These are phyloP conservation scores for Gallinago undulata DNA, from an alignment of 2,113 vertebrate genomes.

Conservation along the genomic window DNA sequence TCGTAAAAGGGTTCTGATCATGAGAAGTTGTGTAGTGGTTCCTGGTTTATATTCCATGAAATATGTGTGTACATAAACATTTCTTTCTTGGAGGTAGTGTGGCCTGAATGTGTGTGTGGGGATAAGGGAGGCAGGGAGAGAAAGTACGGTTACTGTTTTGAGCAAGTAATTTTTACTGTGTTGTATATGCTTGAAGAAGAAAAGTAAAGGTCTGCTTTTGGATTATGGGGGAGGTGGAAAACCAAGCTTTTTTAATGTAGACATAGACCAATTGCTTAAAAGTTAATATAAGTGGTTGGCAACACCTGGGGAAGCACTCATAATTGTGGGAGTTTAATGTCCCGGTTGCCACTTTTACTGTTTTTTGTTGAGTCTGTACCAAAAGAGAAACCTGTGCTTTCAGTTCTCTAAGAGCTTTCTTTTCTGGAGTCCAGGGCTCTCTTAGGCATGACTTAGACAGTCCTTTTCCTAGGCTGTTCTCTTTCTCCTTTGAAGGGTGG, in stretches of 20 bases:
- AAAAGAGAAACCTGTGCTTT: background rate
- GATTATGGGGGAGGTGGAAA: background rate
- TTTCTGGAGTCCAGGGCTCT: background rate
- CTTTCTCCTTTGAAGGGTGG: background rate
- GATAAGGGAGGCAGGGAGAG: background rate
- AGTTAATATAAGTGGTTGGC: background rate
- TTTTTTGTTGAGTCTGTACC: background rate
- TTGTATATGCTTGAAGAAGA: background rate
- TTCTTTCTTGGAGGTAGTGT: background rate
- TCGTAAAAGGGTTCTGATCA: background rate
- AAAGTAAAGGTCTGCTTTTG: background rate
- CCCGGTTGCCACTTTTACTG: background rate
- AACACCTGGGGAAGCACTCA: background rate
- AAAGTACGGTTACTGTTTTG: background rate
- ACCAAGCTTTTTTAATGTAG: no score
- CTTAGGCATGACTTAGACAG: background rate
- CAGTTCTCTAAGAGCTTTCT: background rate
- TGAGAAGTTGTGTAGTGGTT: background rate
- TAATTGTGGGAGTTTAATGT: background rate
- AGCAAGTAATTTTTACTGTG: background rate
- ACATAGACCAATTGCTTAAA: background rate
- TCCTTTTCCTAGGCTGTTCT: background rate
- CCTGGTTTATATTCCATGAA: background rate
- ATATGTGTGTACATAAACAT: background rate
- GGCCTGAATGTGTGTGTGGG: background rate